Conservation (phyloP, 2,888 invertebrate species). For the Meteorus colon region DNA sequence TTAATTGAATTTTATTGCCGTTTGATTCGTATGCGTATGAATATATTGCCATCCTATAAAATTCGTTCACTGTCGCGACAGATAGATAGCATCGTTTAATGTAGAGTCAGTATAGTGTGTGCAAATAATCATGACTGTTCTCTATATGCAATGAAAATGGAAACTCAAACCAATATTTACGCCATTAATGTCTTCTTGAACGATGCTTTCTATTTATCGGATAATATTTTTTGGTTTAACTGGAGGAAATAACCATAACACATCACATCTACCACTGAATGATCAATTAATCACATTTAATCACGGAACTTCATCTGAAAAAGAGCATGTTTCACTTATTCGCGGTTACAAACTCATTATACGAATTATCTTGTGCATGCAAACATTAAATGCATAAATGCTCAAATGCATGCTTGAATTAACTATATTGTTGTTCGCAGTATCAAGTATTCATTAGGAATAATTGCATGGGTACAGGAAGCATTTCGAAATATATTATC, state of each 20-base stretch:
- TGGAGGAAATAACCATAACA: too few species aligned
- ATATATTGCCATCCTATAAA: slow-evolving; percentile 30
- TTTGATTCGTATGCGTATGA: slow-evolving; percentile 33
- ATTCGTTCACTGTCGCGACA: slow-evolving; percentile 32
- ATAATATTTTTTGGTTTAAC: background rate
- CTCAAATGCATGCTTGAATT: too few species aligned
- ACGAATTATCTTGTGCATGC: too few species aligned
- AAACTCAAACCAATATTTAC: background rate
- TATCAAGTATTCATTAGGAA: background rate
- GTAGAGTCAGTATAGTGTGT: background rate
- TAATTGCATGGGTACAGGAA: background rate
- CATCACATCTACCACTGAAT: background rate
- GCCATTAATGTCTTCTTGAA: background rate
- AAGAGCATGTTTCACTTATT: background rate
- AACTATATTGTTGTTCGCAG: background rate
- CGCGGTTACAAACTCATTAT: too few species aligned
- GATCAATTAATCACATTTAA: background rate
- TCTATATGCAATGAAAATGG: background rate
- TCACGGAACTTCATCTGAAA: background rate
- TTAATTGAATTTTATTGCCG: slow-evolving; percentile 61
- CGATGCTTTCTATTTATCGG: slow-evolving; percentile 9
- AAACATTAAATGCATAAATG: too few species aligned
- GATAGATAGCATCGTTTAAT: slow-evolving; percentile 27
- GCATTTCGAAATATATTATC: background rate
- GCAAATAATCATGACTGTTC: slow-evolving; percentile 11